Conservation (phyloP, 1,140 invertebrate species). For the Camponotus floridanus region DNA sequence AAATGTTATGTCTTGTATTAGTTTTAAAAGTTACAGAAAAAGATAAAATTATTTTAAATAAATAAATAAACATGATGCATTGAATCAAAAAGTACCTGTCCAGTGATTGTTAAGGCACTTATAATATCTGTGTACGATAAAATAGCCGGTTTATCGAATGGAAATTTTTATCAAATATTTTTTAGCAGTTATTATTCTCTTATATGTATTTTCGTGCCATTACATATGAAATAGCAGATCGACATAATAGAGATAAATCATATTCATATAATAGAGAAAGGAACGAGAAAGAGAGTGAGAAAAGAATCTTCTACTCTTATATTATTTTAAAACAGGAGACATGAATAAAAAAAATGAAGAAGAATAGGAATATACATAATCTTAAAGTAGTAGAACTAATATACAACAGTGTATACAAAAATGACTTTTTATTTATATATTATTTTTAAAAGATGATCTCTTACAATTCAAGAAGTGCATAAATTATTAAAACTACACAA, state of each 20-base stretch:
- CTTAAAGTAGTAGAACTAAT: slow-evolving; percentile 9
- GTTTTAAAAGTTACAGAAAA: neutral
- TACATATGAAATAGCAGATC: slow-evolving; percentile 17
- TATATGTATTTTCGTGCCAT: slow-evolving; percentile 19
- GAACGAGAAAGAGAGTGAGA: too few species aligned
- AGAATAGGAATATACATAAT: neutral
- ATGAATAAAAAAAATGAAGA: neutral
- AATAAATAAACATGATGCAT: neutral
- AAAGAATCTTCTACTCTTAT: neutral
- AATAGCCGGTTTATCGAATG: neutral
- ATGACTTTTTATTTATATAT: neutral
- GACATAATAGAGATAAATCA: slow-evolving; percentile 4
- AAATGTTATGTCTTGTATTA: neutral
- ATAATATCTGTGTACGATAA: slow-evolving; percentile 3
- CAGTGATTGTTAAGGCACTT: neutral
- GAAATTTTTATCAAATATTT: too few species aligned
- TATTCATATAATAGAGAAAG: neutral
- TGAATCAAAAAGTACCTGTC: neutral
- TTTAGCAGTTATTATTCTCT: neutral
- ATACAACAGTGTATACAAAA: neutral
- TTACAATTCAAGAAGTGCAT: neutral
- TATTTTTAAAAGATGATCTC: slow-evolving; percentile 8
- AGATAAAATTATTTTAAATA: neutral
- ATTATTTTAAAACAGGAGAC: neutral
- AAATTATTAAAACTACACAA: neutral